Evolutionary conservation across 1,140 invertebrate species (phyloP).

Genomic region (Brachionus manjavacas): DNA sequence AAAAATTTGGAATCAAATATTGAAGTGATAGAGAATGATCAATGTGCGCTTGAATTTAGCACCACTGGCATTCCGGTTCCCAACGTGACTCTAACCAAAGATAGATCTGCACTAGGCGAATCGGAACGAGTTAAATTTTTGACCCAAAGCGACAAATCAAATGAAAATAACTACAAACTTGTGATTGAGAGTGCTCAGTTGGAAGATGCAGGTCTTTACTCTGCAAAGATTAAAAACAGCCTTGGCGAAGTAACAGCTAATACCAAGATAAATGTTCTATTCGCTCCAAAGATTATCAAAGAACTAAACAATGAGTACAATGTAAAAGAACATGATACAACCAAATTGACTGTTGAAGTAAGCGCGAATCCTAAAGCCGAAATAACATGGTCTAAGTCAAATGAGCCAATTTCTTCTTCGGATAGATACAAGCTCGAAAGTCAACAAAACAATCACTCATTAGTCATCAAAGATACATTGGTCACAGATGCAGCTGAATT

Average conservation of each 20-base stretch:
- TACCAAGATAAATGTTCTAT: constrained; percentile 9
- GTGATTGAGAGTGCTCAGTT: neutral
- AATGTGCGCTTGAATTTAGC: neutral
- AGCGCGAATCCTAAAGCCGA: constrained; percentile 36
- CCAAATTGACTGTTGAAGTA: constrained; percentile 22
- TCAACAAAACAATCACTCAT: neutral
- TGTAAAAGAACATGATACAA: constrained; percentile 4
- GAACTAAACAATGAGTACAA: neutral
- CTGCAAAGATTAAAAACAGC: neutral
- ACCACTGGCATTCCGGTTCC: constrained; percentile 19
- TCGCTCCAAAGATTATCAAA: neutral
- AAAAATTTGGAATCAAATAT: neutral
- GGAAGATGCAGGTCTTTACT: constrained; percentile 14
- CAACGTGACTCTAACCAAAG: neutral
- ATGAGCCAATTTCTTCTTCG: constrained; percentile 42
- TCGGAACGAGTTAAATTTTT: neutral
- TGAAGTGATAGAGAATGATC: constrained; percentile 13
- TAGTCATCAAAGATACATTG: constrained; percentile 42
- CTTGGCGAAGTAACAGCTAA: constrained; percentile 10
- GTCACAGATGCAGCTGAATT: constrained; percentile 28
- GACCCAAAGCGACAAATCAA: constrained; percentile 41
- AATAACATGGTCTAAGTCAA: constrained; percentile 53
- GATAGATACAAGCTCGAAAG: constrained; percentile 4
- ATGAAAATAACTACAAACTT: constrained; percentile 56
- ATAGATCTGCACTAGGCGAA: neutral